These are phyloP conservation scores for Notarius lentiginosus DNA, from an alignment of 2,113 vertebrate genomes.

Conservation along the genomic window DNA sequence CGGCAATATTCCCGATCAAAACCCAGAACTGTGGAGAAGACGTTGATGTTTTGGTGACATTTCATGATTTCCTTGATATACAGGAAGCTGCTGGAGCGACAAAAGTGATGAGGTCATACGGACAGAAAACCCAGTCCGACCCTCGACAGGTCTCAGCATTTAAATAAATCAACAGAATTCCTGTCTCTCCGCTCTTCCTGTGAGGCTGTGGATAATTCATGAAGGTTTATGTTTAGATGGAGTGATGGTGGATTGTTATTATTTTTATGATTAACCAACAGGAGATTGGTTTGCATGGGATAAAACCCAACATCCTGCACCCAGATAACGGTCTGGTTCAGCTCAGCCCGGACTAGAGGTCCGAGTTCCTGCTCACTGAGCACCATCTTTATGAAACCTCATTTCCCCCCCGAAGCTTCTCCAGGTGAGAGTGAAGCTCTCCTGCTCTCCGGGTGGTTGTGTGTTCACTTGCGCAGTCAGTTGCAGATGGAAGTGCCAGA, in stretches of 20 bases:
- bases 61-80: not conserved
- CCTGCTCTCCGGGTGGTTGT: not conserved
- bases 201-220: not conserved
- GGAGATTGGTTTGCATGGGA: not conserved
- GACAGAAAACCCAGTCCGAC: not conserved
- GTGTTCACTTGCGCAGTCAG: not conserved
- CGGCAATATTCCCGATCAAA: not conserved
- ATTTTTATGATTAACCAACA: not conserved
- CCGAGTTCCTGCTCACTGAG: not conserved
- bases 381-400: not conserved
- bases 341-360: not conserved
- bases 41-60: not conserved
- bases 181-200: conserved; percentile 7
- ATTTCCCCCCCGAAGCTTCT: not conserved
- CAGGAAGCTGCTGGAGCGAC: not conserved
- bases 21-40: not conserved
- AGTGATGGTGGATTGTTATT: not conserved
- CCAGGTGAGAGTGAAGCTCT: not conserved
- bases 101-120: not conserved
- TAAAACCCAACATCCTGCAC: not conserved
- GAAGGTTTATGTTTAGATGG: not conserved
- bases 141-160: not conserved
- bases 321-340: no score
- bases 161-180: not conserved
- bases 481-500: conserved; percentile 8